Percentiles rank a stretch among this genome's conserved stretches.
Conservation (phyloP, 2,888 invertebrate genomes). For the Meteorus colon region DNA sequence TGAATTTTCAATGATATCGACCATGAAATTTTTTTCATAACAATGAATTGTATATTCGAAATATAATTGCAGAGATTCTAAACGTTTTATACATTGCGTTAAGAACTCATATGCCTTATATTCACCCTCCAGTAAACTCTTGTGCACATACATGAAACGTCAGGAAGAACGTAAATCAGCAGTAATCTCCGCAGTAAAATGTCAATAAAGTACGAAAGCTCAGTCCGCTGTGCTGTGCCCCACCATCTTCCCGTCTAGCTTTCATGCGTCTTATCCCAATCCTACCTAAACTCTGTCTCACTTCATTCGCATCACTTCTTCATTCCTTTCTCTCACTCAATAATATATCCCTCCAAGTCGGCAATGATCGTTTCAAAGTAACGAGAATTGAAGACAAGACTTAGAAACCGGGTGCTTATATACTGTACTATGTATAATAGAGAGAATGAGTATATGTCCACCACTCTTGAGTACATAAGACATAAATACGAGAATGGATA, state of each 20-base stretch:
- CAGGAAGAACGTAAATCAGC: slow-evolving; percentile 58
- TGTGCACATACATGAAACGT: slow-evolving; percentile 31
- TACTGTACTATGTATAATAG: neutral
- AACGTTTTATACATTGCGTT: slow-evolving; percentile 9
- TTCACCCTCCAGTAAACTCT: slow-evolving; percentile 13
- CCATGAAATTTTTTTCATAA: too few species aligned
- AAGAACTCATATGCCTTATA: neutral
- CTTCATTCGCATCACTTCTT: slow-evolving; percentile 15
- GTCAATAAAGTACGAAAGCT: slow-evolving; percentile 59
- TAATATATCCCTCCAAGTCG: slow-evolving; percentile 29
- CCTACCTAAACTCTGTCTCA: neutral
- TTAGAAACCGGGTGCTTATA: slow-evolving; percentile 3
- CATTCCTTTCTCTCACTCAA: slow-evolving; percentile 2
- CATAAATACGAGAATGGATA: slow-evolving; percentile 1
- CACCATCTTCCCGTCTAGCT: neutral
- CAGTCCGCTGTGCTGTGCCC: slow-evolving; percentile 5
- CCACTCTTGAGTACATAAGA: too few species aligned
- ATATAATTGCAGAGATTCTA: neutral
- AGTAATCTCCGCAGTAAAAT: slow-evolving; percentile 63
- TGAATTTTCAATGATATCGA: neutral
- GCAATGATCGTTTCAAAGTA: slow-evolving; percentile 3
- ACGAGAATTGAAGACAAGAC: slow-evolving; percentile 30
- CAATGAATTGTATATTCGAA: neutral
- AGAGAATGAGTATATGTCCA: slow-evolving; percentile 5
- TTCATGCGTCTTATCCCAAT: neutral